A percentile compares a stretch with the other conserved stretches of the same genome.
These are phyloP conservation scores for Vidua macroura DNA, from an alignment of 2,113 vertebrate species.

Conservation along the genomic window DNA sequence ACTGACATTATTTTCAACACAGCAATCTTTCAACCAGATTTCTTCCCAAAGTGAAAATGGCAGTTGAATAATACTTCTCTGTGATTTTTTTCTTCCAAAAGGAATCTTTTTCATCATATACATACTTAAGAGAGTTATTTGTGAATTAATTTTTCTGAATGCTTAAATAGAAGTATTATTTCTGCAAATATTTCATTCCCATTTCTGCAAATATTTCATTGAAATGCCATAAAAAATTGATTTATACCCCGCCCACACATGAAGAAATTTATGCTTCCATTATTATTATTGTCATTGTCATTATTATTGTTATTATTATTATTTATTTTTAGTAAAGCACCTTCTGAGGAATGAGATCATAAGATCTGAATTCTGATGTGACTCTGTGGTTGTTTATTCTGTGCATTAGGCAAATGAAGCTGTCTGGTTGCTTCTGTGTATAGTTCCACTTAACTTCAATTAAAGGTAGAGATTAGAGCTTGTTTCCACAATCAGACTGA, in stretches of 20 bases:
- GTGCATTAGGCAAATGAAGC: conserved; percentile 46
- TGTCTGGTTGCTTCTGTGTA: background rate
- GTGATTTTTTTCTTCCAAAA: background rate
- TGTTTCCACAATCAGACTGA: conserved; percentile 26
- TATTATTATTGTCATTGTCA: background rate
- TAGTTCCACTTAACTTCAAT: conserved; percentile 19
- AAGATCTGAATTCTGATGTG: background rate
- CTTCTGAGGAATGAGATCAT: background rate
- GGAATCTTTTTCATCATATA: background rate
- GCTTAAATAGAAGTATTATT: background rate
- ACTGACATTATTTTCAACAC: background rate
- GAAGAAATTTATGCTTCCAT: background rate
- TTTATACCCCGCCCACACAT: background rate
- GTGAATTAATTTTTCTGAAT: background rate
- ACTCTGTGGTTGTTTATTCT: background rate
- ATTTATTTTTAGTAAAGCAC: background rate
- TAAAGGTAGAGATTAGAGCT: conserved; percentile 8
- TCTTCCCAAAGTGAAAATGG: background rate
- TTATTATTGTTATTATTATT: background rate
- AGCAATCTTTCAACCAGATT: background rate
- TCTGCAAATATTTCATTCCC: background rate
- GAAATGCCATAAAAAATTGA: background rate
- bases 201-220: background rate
- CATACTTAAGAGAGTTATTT: background rate
- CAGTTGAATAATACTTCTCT: background rate